phyloP scores from a whole-genome alignment of 1,140 invertebrate species.

The Aphelinus certus region DNA sequence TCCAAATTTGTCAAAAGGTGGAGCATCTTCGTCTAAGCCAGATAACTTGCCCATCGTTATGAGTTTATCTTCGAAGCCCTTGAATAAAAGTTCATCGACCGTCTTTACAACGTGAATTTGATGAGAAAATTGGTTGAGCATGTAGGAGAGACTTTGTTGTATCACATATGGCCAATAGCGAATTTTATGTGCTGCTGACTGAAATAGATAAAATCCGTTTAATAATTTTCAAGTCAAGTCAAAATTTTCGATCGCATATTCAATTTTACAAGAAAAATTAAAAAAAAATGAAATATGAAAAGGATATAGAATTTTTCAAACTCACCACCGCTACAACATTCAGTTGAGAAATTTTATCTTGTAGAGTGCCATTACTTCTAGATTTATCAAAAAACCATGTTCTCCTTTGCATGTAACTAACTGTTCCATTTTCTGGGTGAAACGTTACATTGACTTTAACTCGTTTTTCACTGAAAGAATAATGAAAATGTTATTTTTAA shows the following conservation, averaged over 20 bases:
- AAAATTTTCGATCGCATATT: slow-evolving; percentile 17
- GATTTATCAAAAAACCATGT: slow-evolving; percentile 80
- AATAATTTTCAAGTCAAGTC: slow-evolving; percentile 18
- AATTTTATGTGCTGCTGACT: slow-evolving; percentile 76
- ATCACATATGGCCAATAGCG: slow-evolving; percentile 67
- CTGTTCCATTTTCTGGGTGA: slow-evolving; percentile 78
- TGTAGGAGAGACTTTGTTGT: slow-evolving; percentile 70
- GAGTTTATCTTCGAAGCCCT: slow-evolving; percentile 78
- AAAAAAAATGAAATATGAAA: no score
- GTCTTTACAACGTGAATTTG: slow-evolving; percentile 72
- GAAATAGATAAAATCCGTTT: slow-evolving; percentile 46
- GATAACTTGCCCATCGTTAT: slow-evolving; percentile 71
- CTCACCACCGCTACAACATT: slow-evolving; percentile 86
- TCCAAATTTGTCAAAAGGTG: slow-evolving; percentile 78
- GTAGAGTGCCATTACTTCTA: slow-evolving; percentile 77
- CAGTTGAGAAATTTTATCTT: slow-evolving; percentile 80
- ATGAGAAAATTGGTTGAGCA: slow-evolving; percentile 61
- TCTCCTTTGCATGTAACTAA: slow-evolving; percentile 81
- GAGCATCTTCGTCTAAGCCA: slow-evolving; percentile 65
- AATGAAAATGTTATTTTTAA: background rate
- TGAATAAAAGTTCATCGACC: slow-evolving; percentile 79
- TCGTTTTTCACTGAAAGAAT: slow-evolving; percentile 71
- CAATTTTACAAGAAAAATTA: no score
- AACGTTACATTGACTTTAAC: slow-evolving; percentile 78
- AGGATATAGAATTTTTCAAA: slow-evolving; percentile 34